Evolutionary conservation across 2,113 vertebrate species (phyloP).

Genomic region (Sander vitreus): DNA sequence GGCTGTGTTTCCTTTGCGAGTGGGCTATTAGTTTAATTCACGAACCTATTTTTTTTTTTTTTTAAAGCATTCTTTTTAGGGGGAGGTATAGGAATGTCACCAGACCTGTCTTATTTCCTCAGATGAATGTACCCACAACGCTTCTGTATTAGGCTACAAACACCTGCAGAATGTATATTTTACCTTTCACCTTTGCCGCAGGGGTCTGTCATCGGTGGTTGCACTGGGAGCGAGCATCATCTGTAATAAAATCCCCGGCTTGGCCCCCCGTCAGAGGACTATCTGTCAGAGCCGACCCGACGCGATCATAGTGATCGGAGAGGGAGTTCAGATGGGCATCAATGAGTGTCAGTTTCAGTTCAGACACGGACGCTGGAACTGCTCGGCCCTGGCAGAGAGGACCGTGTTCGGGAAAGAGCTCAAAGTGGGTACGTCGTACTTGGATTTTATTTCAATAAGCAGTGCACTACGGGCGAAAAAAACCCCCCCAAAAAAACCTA

Average conservation of each 20-base stretch:
- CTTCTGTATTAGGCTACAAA: background rate
- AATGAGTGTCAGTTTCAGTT: constrained; percentile 99
- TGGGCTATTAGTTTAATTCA: background rate
- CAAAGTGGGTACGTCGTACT: constrained; percentile 94
- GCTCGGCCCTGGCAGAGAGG: constrained; percentile 95
- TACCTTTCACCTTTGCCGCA: constrained; percentile 74
- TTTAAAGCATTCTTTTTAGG: background rate
- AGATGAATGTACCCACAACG: background rate
- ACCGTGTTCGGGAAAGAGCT: constrained; percentile 98
- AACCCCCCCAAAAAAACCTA: too few species aligned
- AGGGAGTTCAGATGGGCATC: constrained; percentile 97
- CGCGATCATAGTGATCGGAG: constrained; percentile 97
- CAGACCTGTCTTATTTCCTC: background rate
- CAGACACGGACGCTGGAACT: constrained; percentile 97
- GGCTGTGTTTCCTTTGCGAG: background rate
- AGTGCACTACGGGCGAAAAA: too few species aligned
- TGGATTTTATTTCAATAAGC: constrained; percentile 22
- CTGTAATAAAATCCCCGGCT: constrained; percentile 97
- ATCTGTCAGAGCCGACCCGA: constrained; percentile 99
- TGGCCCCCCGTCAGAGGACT: constrained; percentile 95
- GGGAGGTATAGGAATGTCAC: background rate
- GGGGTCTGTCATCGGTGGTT: constrained; percentile 95
- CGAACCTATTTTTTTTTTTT: too few species aligned
- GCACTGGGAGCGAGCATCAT: constrained; percentile 98
- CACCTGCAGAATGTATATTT: background rate